phyloP scores from a whole-genome alignment of 1,140 invertebrate genomes.

The Delia radicum region DNA sequence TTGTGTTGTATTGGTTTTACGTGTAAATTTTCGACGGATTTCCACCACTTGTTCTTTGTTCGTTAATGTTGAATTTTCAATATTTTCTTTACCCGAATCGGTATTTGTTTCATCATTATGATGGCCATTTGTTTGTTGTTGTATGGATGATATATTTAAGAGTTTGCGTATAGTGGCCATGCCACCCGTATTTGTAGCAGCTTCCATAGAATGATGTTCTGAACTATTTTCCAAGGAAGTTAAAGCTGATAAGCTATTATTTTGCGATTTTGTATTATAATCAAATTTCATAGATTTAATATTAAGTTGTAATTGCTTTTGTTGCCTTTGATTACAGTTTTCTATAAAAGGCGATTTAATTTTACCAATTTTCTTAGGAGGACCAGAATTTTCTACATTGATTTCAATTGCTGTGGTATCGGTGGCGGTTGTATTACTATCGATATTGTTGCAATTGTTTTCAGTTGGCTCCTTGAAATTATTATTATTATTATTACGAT shows the following conservation, averaged over 20 bases:
- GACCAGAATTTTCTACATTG: background rate
- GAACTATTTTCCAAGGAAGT: slow-evolving; percentile 19
- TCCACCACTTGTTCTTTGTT: slow-evolving; percentile 33
- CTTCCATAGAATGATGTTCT: background rate
- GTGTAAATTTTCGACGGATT: slow-evolving; percentile 39
- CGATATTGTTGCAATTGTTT: slow-evolving; percentile 20
- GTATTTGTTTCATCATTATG: slow-evolving; percentile 30
- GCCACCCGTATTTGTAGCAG: background rate
- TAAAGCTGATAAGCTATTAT: background rate
- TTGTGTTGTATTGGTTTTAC: slow-evolving; percentile 35
- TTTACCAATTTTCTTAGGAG: slow-evolving; percentile 45
- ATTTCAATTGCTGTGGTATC: background rate
- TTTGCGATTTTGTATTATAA: background rate
- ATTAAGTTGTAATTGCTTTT: slow-evolving; percentile 18
- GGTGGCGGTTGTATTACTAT: background rate
- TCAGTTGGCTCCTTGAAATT: slow-evolving; percentile 25
- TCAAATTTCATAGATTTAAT: slow-evolving; percentile 26
- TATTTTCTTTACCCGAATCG: slow-evolving; percentile 51
- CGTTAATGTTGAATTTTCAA: slow-evolving; percentile 32
- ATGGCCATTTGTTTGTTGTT: background rate
- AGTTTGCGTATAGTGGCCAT: background rate
- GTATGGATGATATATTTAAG: background rate
- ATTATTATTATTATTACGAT: slow-evolving; percentile 38
- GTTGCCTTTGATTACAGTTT: slow-evolving; percentile 28
- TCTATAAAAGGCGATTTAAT: slow-evolving; percentile 51